Conservation (phyloP, 2,888 invertebrate genomes). For the Drosophila picticornis region DNA sequence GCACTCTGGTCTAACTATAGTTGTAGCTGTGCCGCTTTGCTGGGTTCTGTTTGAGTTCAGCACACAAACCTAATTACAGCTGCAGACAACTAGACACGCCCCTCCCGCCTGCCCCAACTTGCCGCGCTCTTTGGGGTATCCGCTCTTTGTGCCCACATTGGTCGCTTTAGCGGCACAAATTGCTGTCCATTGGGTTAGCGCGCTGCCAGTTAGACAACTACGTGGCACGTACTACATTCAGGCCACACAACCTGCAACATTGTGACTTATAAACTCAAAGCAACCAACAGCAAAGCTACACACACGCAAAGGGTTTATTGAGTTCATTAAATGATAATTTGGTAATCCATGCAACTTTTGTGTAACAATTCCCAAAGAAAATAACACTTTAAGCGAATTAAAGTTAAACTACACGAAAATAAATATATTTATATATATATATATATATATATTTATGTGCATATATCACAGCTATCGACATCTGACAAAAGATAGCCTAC, state of each 20-base stretch:
- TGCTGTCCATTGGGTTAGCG: slow-evolving; percentile 76
- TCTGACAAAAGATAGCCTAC: slow-evolving; percentile 1
- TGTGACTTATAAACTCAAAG: slow-evolving; percentile 69
- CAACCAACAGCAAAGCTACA: slow-evolving; percentile 6
- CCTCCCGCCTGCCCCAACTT: not conserved
- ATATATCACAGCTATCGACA: not conserved
- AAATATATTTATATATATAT: not conserved
- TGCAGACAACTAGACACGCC: slow-evolving; percentile 49
- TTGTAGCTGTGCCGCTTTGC: slow-evolving; percentile 35
- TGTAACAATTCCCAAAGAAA: not conserved
- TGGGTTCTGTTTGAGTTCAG: slow-evolving; percentile 44
- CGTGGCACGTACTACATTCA: slow-evolving; percentile 10
- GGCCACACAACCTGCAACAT: slow-evolving; percentile 69
- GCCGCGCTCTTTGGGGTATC: not conserved
- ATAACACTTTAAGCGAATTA: not conserved
- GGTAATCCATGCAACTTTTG: not conserved
- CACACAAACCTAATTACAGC: slow-evolving; percentile 78
- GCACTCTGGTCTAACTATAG: slow-evolving; percentile 3
- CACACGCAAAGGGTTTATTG: slow-evolving; percentile 1
- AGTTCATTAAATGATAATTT: not conserved
- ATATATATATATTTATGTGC: not conserved
- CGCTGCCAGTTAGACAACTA: slow-evolving; percentile 3
- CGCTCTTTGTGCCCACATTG: slow-evolving; percentile 35
- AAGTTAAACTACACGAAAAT: not conserved
- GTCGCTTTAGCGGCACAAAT: slow-evolving; percentile 76